Percentiles rank a stretch among this genome's conserved stretches.
These are phyloP conservation scores for Machimus rusticus DNA, from an alignment of 2,888 invertebrate species.

Conservation along the genomic window DNA sequence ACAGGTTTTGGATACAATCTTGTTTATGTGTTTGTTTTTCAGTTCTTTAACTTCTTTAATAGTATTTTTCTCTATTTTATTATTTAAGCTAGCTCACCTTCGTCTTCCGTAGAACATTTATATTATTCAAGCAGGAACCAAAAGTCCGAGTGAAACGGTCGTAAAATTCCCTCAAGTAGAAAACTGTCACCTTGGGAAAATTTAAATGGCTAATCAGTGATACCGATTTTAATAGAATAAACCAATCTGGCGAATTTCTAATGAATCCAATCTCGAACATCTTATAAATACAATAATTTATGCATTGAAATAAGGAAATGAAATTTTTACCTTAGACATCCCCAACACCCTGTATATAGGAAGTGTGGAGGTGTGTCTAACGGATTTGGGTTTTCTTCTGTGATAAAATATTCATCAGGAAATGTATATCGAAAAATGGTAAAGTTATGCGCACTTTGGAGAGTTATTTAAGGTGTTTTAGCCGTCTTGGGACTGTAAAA, in stretches of 20 bases:
- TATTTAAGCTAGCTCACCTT: not conserved
- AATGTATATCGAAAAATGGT: not conserved
- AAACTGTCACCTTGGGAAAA: not conserved
- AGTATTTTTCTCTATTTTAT: not conserved
- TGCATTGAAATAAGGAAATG: not conserved
- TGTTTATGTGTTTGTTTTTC: not conserved
- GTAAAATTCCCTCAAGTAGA: not conserved
- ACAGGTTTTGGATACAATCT: not conserved
- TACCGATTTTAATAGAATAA: not conserved
- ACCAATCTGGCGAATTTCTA: not conserved
- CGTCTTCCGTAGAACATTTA: not conserved
- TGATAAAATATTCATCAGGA: not conserved
- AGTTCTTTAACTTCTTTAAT: not conserved
- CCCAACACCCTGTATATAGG: not conserved
- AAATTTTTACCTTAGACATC: not conserved
- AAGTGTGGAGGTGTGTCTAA: not conserved
- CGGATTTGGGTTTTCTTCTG: not conserved
- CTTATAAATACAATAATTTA: not conserved
- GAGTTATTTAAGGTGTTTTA: not conserved
- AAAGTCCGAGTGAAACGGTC: not conserved
- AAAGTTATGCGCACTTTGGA: not conserved
- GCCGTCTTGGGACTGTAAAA: not conserved
- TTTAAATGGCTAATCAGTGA: not conserved
- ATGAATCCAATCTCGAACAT: not conserved
- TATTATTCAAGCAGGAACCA: not conserved